Conservation (phyloP, 2,113 vertebrate species). For the Lepidothrix coronata region DNA sequence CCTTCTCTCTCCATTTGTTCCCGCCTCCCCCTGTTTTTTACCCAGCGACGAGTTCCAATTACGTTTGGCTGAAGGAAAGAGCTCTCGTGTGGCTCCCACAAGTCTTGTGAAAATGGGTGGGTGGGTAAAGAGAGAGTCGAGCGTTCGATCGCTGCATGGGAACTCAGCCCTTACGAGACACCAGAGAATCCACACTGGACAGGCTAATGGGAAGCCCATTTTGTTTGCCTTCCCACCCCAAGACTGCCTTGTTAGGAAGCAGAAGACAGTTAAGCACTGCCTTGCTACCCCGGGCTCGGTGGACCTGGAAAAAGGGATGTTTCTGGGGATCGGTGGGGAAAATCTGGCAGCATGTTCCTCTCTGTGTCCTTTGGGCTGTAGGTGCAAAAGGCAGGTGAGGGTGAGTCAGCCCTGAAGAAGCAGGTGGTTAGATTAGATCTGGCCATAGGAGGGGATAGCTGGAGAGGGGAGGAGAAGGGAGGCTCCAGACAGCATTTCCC, state of each 20-base stretch:
- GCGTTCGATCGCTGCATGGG: not conserved
- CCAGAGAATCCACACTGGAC: not conserved
- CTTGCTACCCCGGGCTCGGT: rapidly evolving
- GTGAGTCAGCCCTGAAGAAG: not conserved
- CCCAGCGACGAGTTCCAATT: not conserved
- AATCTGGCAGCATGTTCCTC: not conserved
- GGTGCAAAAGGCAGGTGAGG: not conserved
- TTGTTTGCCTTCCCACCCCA: not conserved
- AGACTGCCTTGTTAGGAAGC: not conserved
- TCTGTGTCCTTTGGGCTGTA: not conserved
- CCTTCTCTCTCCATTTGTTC: slow-evolving; percentile 18
- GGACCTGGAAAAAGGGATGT: not conserved
- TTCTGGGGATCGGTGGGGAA: not conserved
- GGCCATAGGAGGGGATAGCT: not conserved
- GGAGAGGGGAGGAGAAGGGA: not conserved
- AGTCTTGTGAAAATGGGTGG: slow-evolving; percentile 48
- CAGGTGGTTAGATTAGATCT: not conserved
- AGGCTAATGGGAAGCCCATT: not conserved
- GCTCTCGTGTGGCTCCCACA: slow-evolving; percentile 1
- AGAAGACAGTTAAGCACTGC: not conserved
- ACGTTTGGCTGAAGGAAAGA: slow-evolving; percentile 33
- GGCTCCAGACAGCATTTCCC: not conserved
- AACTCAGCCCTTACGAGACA: not conserved
- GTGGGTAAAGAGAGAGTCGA: slow-evolving; percentile 9
- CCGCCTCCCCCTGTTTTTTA: slow-evolving; percentile 19